Evolutionary conservation across 2,888 invertebrate genomes (phyloP), one percentile per base, ranked within the genome.

Genomic region (Embidobia sp.): DNA sequence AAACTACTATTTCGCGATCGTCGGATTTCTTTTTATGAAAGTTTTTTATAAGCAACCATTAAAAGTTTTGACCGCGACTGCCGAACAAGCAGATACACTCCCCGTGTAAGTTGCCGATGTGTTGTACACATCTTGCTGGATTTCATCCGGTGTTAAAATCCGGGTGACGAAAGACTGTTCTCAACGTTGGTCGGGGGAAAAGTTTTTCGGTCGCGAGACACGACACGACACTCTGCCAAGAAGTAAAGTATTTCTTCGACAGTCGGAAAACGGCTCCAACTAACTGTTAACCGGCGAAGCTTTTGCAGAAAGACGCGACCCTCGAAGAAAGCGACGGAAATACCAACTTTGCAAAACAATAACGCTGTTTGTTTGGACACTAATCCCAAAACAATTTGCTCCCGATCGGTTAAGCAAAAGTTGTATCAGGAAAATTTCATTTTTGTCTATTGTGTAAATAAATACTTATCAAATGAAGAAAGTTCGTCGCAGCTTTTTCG

Each of bases 11-110:
- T n/a, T n/a, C n/a, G n/a, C n/a, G n/a, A n/a, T n/a, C n/a, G n/a
- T n/a, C n/a, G n/a, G n/a, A n/a, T n/a, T n/a, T n/a, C n/a, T n/a
- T n/a, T n/a, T n/a, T n/a, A n/a, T n/a, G n/a, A n/a, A n/a, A n/a
- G n/a, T n/a, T n/a, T n/a, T n/a, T n/a, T n/a, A n/a, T n/a, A n/a
- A 73, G 79, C 57, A 51, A 73, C 77, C 78, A 80, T 80, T 80
- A 76, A 78, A 79, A 80, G 70, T 78, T 80, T 79, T 40, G 37
- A 57, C 55, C 53, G 35, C 66, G 64, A 37, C 22, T 29, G 26
- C 27, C 27, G 35, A 69, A 75, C 64, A 72, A 76, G 73, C 35
- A 44, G 40, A 44, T 59, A 49, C 31, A 44, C 53, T 6, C 16
- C 10, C 29, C 29, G 31, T 51, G 59, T 26, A 22, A 29, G 44